Base-by-base conservation (phyloP, 1,140 invertebrate genomes). In the Diprion similis region DNA sequence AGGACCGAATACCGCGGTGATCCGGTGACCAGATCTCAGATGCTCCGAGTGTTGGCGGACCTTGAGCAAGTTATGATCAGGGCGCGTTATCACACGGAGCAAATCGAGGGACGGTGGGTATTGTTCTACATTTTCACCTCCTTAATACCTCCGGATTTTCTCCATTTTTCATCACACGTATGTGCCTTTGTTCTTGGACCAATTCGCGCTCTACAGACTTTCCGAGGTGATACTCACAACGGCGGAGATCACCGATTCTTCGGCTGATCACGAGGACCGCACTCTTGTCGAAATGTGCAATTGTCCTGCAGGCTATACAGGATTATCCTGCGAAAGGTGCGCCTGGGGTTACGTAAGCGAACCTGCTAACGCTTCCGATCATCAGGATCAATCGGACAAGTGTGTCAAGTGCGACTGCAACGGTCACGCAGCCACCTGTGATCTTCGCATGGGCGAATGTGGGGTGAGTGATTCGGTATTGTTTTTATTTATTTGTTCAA, bases 11-110 rank as follows among this genome's bases (percentile, higher is more conserved):
- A 91, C 85, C 89, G 89, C 73, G 90, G 92, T 37, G 90, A 89
- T 66, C 79, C 89, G 9, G 95, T 95, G 6, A 91, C 92, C 1
- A 90, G 96, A 74, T 84, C 88, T 8, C 93, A 98, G 80, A 94
- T 99, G 80, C 92, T 99, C 83, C 91, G 92, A 37, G 91, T 97
- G 1, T 85, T 99, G n/a, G 89, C 92, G 8, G 91, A 96, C 77
- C 80, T 99, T 0, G 92, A 94, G 74, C 88, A 93, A 46, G 80
- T 99, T 15, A 89, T 99, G 78, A 90, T 99, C 37, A 90, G 97
- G 71, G 97, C 96, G 0, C 95, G 96, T 71, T 99, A 94, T 86
- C 96, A 99, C 84, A 95, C 95, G 0, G 96, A 98, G 83, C 98
- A 99, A 88, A 93, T 96, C 73, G 96, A 98, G 88, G 95, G 94